Base-by-base conservation (phyloP, 2,113 vertebrate genomes). In the Psilopogon haemacephalus region DNA sequence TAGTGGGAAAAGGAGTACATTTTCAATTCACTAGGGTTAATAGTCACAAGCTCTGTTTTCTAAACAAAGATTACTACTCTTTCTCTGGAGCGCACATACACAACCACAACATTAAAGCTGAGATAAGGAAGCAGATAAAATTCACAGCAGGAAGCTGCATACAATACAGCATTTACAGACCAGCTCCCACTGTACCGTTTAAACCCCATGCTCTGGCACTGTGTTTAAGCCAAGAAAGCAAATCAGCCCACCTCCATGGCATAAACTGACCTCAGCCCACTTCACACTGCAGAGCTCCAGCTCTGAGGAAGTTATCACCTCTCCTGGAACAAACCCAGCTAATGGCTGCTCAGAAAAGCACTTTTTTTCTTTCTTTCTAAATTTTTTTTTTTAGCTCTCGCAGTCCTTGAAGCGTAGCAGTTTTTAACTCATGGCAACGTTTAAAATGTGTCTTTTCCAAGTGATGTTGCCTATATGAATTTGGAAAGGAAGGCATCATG, bases 91-190 rank as follows among this genome's bases (percentile, higher is more conserved):
- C 84, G 94, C 79, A 42, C 83, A 63, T 72, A 91, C 88, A 73
- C 91, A 89, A 63, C 80, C 48, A 62, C 76, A 94, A 94, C 77
- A 91, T 94, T 97, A 93, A 96, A 95, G 78, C 93, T 85, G 88
- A 91, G 92, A 91, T 95, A 96, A 97, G 33, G 95, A 97, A 93
- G 63, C 60, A 94, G 90, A 86, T 96, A 95, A 96, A 96, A 93
- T 72, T 58, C 96, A 90, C 95, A 93, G 94, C 77, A 10, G 97
- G 90, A 91, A 92, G 92, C 93, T 95, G 88, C 76, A 88, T 82
- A 59, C 59, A 84, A 26, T 27, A 73, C 72, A 91, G 59, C 59
- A 50, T 84, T 94, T 95, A 80, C 42, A 58, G 91, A 40, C 6
- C 5, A 33, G 28, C 60, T 95, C 94, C 84, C 89, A 80, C 81